phyloP scores from a whole-genome alignment of 2,888 invertebrate species.

The Drosophila suboccidentalis region DNA sequence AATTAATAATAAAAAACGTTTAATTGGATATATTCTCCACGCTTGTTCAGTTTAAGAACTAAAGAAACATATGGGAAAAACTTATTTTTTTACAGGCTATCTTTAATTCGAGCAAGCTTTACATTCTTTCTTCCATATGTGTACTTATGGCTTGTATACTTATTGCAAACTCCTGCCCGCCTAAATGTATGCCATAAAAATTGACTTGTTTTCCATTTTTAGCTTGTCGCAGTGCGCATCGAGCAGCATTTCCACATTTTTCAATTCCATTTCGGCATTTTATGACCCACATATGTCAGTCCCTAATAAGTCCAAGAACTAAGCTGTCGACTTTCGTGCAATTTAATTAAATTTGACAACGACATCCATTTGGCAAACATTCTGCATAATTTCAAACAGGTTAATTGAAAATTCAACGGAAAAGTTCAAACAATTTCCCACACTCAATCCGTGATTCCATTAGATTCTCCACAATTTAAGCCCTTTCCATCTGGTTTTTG shows the following conservation, averaged over 20 bases:
- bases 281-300: constrained; percentile 65
- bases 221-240: constrained; percentile 63
- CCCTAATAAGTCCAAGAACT: constrained; percentile 50
- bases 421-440: background rate
- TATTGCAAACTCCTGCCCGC: constrained; percentile 35
- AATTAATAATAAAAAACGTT: too few species aligned
- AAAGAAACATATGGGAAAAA: background rate
- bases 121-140: constrained; percentile 13
- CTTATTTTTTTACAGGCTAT: background rate
- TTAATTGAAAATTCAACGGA: constrained; percentile 18
- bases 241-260: constrained; percentile 33
- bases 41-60: background rate
- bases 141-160: constrained; percentile 21
- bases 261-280: constrained; percentile 46
- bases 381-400: constrained; percentile 41
- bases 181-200: constrained; percentile 63
- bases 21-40: background rate
- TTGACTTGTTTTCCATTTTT: constrained; percentile 63
- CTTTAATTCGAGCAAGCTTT: background rate
- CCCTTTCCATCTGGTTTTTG: constrained; percentile 21
- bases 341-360: constrained; percentile 59
- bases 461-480: constrained; percentile 7
- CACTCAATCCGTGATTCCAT: background rate
- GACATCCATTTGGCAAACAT: constrained; percentile 41
- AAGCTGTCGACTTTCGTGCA: constrained; percentile 32